Base-by-base conservation (phyloP, 1,140 invertebrate species). In the Fopius arisanus region DNA sequence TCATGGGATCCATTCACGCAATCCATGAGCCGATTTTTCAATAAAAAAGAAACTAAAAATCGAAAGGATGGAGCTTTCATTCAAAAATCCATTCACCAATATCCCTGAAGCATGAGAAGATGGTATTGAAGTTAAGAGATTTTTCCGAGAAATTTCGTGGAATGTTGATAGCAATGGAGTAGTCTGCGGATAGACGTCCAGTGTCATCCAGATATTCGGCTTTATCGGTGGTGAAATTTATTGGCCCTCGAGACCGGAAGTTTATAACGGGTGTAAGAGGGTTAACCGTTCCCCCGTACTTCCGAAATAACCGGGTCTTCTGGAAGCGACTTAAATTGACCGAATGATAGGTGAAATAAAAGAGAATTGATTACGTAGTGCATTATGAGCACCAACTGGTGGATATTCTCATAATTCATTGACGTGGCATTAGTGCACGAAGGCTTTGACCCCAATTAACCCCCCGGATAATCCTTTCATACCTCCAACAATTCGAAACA, bases 351-450 rank as follows among this genome's bases (percentile, higher is more conserved):
- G 7, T 3, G 7, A 48, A 48, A 48, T 48, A 14, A 48, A 48
- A 48, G 16, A n/a, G 43, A 1, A 48, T 48, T 48, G 43, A 19
- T 48, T 48, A 48, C n/a, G n/a, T 48, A 16, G 43, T 16, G 12
- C 16, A n/a, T n/a, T 48, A 7, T 59, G 26, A 59, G 26, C 54
- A 0, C 19, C 1, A 26, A 59, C 6, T 59, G 21, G 23, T 59
- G 54, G 43, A 48, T 48, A 26, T 59, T 59, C 54, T 59, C 54
- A 59, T 59, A 26, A 59, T 59, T 59, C 54, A 59, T 28, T 26
- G 54, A 59, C 43, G 16, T 48, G 43, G 43, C 54, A 26, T 59
- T 59, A 59, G 54, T 12, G 23, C 23, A 26, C 54, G 54, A 59
- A 59, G 54, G 10, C 23, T 23, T 28, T 59, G 54, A 59, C 23